Evolutionary conservation across 2,888 invertebrate species (phyloP).

Genomic region (Noctua fimbriata): DNA sequence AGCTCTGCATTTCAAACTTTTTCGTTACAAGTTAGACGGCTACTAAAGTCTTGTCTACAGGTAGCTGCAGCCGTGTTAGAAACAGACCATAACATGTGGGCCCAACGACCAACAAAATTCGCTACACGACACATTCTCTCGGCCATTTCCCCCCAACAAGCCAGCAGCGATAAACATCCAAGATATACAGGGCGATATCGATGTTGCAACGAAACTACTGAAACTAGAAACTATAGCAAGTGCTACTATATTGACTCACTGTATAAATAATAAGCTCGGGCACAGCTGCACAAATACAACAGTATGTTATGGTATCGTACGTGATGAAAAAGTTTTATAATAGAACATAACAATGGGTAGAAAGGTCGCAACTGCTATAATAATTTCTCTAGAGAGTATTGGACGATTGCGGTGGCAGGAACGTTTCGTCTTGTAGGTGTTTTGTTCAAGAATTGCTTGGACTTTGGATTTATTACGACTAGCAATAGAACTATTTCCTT

Average conservation of each 20-base stretch:
- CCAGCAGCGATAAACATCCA: background rate
- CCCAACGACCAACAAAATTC: background rate
- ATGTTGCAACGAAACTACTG: conserved; percentile 44
- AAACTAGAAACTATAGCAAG: conserved; percentile 29
- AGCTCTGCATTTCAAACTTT: background rate
- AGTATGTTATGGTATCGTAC: conserved; percentile 55
- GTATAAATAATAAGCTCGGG: conserved; percentile 44
- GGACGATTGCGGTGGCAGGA: background rate
- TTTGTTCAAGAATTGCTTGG: background rate
- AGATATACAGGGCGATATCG: conserved; percentile 18
- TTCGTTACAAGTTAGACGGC: background rate
- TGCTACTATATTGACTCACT: conserved; percentile 48
- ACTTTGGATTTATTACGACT: background rate
- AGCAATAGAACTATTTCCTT: background rate
- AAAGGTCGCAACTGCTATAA: background rate
- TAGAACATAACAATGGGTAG: background rate
- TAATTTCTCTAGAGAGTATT: background rate
- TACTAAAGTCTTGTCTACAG: background rate
- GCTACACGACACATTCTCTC: background rate
- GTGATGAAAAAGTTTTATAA: conserved; percentile 42
- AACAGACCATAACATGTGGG: background rate
- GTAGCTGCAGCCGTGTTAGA: background rate
- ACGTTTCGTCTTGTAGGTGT: background rate
- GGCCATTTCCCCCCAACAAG: background rate
- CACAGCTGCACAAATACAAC: conserved; percentile 66